Evolutionary conservation across 92 coral and sea anemone genomes (phyloP), one percentile per base, ranked within the genome.

Genomic region (Porites divaricata): DNA sequence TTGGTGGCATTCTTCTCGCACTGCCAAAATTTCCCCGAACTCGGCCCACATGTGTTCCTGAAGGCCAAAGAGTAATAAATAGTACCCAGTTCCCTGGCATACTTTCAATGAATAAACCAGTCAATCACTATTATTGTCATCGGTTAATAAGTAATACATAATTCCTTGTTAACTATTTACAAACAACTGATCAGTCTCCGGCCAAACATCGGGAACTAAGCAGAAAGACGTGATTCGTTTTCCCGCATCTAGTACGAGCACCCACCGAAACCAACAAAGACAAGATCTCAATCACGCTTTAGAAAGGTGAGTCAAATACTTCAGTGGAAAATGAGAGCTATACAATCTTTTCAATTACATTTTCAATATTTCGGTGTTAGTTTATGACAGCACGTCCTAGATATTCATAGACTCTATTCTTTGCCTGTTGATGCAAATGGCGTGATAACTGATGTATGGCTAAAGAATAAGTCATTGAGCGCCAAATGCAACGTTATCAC

Each of bases 161-260:
- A 67, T 22, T 8, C 72, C 13, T 67, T 67, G 53, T 59, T 80
- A 49, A 68, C 16, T 51, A 53, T 17, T 48, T 54, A 23, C 85
- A 67, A 74, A 23, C 20, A 72, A 69, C 66, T 67, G 70, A 26
- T 63, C 66, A 80, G 23, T 68, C 52, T 52, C 25, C 19, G 41
- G 71, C 19, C 68, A 73, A 74, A 74, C 64, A 12, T 65, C 21
- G 49, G 11, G 50, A 26, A 85, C 59, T 58, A 23, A 6, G 77
- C 61, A 21, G 67, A 25, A 51, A 22, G 50, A 54, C n/a, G 24
- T 56, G 78, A 48, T 24, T 70, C 22, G 6, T 63, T 35, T 49
- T 50, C 2, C 64, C 6, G 6, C 12, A 25, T 19, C 20, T 62
- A 13, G 41, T 2, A 35, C n/a, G 6, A 52, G 23, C 14, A 73